Evolutionary conservation across 2,888 invertebrate species (phyloP), one percentile per base, ranked within the genome.

Genomic region (Hedya salicella): DNA sequence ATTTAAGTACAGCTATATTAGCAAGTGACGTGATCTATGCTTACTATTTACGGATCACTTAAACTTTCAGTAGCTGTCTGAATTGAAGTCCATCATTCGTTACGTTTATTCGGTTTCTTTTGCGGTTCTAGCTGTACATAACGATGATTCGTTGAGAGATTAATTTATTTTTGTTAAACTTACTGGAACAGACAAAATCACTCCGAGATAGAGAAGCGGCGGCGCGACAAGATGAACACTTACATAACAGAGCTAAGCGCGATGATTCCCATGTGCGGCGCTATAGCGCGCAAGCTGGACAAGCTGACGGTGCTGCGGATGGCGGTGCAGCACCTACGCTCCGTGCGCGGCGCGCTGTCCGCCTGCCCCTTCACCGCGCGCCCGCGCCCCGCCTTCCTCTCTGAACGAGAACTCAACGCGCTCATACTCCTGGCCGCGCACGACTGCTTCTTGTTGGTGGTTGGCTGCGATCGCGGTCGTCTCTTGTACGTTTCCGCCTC

Each of bases 151-250:
- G n/a, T n/a, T n/a, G n/a, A n/a, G n/a, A n/a, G n/a, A n/a, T n/a
- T n/a, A n/a, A n/a, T n/a, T n/a, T n/a, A n/a, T n/a, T n/a, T n/a
- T n/a, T n/a, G n/a, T n/a, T 42, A 16, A 25, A n/a, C 19, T 4
- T 9, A 17, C 53, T 9, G 70, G 79, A 82, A n/a, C 85, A 98
- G 98, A 78, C 98, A 98, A 88, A 98, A 98, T 88, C 98, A 98
- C 90, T 98, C 98, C 86, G 98, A 98, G 90, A 98, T 98, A 69
- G 98, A 98, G 89, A 98, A 98, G 85, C 93, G 98, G 0, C 94
- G 98, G 0, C 94, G 98, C 32, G 98, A 98, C 86, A 98, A 98
- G 89, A 98, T 98, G 98, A 98, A 98, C 91, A 97, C 96, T 0
- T 98, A 98, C 87, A 98, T 98, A 75, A 95, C 96, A 2, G 98